Evolutionary conservation across 2,888 invertebrate species (phyloP).

Genomic region (Sericinus montela): DNA sequence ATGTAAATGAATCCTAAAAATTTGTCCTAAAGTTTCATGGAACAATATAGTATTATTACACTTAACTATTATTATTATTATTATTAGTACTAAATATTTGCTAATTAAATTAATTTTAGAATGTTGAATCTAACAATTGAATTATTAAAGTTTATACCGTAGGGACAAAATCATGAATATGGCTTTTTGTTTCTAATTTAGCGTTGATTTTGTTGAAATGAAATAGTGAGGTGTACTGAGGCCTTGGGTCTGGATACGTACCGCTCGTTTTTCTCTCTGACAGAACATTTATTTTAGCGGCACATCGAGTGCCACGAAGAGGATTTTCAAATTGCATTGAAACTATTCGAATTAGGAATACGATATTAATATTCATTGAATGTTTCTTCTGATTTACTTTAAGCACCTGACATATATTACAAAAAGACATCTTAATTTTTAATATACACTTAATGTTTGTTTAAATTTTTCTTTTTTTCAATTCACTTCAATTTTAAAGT

Average conservation of each 20-base stretch:
- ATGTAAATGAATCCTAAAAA: too few species aligned
- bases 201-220: constrained; percentile 47
- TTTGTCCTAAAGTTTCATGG: too few species aligned
- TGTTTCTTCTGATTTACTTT: too few species aligned
- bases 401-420: too few species aligned
- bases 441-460: too few species aligned
- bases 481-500: too few species aligned
- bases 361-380: constrained; percentile 39
- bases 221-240: constrained; percentile 33
- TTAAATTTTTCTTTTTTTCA: too few species aligned
- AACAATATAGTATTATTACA: too few species aligned
- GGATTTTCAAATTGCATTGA: constrained; percentile 67
- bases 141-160: constrained; percentile 2
- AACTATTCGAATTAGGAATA: constrained; percentile 54
- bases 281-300: constrained; percentile 76
- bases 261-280: constrained; percentile 73
- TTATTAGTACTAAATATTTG: too few species aligned
- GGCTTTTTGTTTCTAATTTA: constrained; percentile 34
- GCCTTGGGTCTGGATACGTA: constrained; percentile 43
- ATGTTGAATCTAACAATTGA: neutral
- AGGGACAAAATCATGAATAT: constrained; percentile 20
- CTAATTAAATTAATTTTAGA: too few species aligned
- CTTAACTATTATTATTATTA: too few species aligned
- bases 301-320: constrained; percentile 59
- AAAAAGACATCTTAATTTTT: too few species aligned